Evolutionary conservation across 2,888 invertebrate species (phyloP).

Genomic region (Lagria hirta): DNA sequence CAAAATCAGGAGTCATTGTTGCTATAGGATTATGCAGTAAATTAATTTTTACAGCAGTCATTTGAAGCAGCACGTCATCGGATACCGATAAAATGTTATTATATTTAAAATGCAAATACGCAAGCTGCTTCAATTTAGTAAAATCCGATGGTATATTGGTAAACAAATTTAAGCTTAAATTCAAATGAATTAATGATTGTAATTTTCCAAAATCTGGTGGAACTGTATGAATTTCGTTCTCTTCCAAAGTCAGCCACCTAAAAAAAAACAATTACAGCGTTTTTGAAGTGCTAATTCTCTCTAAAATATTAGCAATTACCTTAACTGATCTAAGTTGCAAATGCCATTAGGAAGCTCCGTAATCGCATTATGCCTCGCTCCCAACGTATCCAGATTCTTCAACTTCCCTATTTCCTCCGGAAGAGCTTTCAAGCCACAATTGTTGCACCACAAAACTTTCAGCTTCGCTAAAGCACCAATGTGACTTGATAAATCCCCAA

Average conservation of each 20-base stretch:
- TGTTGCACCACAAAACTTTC: conserved; percentile 70
- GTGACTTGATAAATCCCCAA: conserved; percentile 60
- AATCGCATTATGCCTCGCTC: conserved; percentile 66
- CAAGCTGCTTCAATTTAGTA: conserved; percentile 42
- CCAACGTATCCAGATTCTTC: conserved; percentile 64
- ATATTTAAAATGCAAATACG: conserved; percentile 44
- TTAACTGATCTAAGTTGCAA: conserved; percentile 59
- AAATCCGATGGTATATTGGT: conserved; percentile 56
- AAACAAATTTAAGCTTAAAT: conserved; percentile 62
- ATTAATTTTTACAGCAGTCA: conserved; percentile 47
- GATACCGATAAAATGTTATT: conserved; percentile 45
- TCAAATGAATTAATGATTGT: conserved; percentile 62
- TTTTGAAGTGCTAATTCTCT: conserved; percentile 1
- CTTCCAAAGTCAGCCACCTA: conserved; percentile 69
- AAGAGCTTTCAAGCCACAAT: conserved; percentile 58
- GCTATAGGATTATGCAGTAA: conserved; percentile 46
- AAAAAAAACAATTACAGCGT: conserved; percentile 27
- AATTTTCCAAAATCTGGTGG: conserved; percentile 59
- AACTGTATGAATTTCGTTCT: conserved; percentile 59
- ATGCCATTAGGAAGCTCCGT: conserved; percentile 60
- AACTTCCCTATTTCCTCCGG: conserved; percentile 65
- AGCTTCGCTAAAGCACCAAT: conserved; percentile 62
- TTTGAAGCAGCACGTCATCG: conserved; percentile 37
- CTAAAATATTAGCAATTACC: conserved; percentile 46
- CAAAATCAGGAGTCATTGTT: conserved; percentile 10